Evolutionary conservation across 2,797 vertebrate species (phyloP), one percentile per base, ranked within the genome.

Genomic region (Gallinago nigripennis): DNA sequence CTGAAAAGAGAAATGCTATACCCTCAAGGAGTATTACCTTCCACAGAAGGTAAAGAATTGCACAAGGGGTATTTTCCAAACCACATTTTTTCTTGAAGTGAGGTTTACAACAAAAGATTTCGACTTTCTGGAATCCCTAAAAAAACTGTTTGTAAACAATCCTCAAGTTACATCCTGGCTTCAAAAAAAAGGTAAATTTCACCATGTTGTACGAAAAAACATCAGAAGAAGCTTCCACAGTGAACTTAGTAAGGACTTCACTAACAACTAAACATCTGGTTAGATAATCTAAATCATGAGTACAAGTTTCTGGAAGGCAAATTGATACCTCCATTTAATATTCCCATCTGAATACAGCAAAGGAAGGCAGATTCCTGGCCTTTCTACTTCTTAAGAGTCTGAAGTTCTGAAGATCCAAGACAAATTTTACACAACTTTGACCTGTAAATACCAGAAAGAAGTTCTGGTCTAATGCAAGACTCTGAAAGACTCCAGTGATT

Each of bases 161-260:
- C 35, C 43, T 69, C 37, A 89, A 76, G 35, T 45, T 39, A 61
- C 24, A 78, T 56, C 24, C 30, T 18, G 56, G 5, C 77, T 86
- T 83, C 54, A 72, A 78, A 65, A 69, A 35, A 64, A 68, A n/a
- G 8, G n/a, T 17, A 81, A 48, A 75, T 54, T 71, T 56, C 43
- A 81, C n/a, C 8, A 11, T 11, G 12, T 31, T 21, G 2, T 28
- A 65, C 23, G 2, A 19, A 72, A 51, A 12, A 41, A 39, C 12
- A 23, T 6, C 19, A 53, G 58, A 78, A 82, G 33, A 4, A 45
- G 75, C 37, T 82, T 93, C 80, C 46, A 51, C 35, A 33, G n/a
- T 90, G 68, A 94, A 91, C 66, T 83, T 43, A 19, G 54, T 9
- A n/a, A 91, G 25, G 46, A 90, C 76, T 78, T 94, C 89, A 86